A percentile compares a stretch with the other conserved stretches of the same genome.
Conservation (phyloP, 2,888 invertebrate genomes). For the Stenodema calcarata region DNA sequence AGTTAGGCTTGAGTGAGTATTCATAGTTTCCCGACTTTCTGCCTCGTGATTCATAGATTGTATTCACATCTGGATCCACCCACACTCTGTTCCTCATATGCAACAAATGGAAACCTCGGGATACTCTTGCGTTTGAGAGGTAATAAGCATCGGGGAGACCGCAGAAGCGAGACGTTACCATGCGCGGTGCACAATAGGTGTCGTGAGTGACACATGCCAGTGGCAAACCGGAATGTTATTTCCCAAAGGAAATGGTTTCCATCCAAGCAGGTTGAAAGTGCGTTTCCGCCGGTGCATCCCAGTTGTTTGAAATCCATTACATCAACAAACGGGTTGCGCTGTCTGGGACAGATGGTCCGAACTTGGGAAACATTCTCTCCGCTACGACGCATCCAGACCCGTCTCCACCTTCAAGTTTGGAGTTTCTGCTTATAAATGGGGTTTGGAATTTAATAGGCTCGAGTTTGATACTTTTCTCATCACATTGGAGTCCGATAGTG, state of each 20-base stretch:
- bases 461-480: background rate
- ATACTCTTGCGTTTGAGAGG: background rate
- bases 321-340: constrained; percentile 10
- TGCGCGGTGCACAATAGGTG: background rate
- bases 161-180: background rate
- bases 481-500: background rate
- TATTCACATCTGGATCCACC: background rate
- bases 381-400: background rate
- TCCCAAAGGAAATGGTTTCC: constrained; percentile 16
- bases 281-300: constrained; percentile 13
- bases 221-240: constrained; percentile 2
- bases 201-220: constrained; percentile 15
- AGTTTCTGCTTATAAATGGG: background rate
- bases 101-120: background rate
- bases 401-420: background rate
- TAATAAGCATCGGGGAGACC: background rate
- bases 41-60: too few species aligned
- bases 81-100: background rate
- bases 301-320: constrained; percentile 24
- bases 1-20: too few species aligned
- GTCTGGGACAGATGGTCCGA: constrained; percentile 15
- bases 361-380: constrained; percentile 1
- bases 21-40: too few species aligned
- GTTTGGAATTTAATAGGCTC: background rate
- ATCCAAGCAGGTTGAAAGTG: background rate